phyloP scores from a whole-genome alignment of 2,888 invertebrate species.

The Cantharis nigra region DNA sequence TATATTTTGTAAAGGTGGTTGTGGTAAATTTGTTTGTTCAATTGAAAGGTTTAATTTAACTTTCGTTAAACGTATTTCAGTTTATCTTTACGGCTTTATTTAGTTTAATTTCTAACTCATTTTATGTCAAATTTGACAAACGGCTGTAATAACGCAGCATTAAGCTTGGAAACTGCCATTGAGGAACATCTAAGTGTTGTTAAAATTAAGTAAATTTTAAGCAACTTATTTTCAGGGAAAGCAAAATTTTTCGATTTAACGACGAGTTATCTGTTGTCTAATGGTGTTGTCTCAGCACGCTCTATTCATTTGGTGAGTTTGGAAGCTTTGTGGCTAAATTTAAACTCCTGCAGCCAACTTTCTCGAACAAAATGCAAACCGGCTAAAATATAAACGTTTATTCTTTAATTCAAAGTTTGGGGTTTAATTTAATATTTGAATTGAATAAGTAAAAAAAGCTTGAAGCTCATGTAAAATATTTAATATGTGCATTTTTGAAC shows the following conservation, averaged over 20 bases:
- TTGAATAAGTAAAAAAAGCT: background rate
- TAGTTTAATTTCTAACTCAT: background rate
- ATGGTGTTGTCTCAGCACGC: background rate
- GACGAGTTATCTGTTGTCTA: background rate
- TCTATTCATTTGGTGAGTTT: background rate
- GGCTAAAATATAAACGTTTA: background rate
- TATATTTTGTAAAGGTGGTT: background rate
- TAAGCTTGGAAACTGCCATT: background rate
- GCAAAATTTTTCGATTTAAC: background rate
- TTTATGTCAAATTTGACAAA: background rate
- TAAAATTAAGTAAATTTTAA: background rate
- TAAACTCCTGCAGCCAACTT: background rate
- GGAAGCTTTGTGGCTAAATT: background rate
- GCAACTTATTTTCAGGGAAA: background rate
- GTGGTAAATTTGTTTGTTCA: background rate
- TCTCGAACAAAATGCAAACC: background rate
- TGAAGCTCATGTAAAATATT: background rate
- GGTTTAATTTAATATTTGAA: background rate
- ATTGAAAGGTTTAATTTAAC: background rate
- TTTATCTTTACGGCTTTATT: background rate
- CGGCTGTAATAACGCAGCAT: background rate
- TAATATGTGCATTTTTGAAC: background rate
- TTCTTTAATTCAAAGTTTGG: background rate
- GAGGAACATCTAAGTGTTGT: background rate
- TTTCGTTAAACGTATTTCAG: background rate